Percentiles rank a stretch among this genome's conserved stretches.
phyloP scores from a whole-genome alignment of 2,888 invertebrate species.

The Doris montereyensis region DNA sequence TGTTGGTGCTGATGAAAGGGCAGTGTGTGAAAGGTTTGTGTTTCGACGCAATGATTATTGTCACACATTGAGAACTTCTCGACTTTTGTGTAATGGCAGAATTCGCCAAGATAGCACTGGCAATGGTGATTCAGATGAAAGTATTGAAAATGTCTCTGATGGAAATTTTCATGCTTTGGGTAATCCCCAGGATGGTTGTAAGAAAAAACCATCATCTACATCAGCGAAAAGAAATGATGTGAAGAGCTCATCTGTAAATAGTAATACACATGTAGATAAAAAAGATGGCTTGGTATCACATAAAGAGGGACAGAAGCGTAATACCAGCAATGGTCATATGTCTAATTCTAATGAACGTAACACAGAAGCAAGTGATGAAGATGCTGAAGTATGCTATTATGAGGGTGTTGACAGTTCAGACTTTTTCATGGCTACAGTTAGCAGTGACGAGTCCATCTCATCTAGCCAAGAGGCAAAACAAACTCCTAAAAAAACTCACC shows the following conservation, averaged over 20 bases:
- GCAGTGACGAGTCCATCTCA: conserved; percentile 39
- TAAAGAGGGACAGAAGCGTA: neutral
- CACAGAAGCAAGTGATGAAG: conserved; percentile 32
- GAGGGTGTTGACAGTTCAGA: conserved; percentile 42
- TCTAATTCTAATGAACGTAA: conserved; percentile 6
- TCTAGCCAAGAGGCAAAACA: conserved; percentile 18
- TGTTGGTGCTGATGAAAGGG: conserved; percentile 38
- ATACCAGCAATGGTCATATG: conserved; percentile 28
- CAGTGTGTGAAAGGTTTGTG: conserved; percentile 38
- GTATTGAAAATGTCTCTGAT: conserved; percentile 39
- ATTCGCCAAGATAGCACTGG: conserved; percentile 36
- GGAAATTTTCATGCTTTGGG: conserved; percentile 16
- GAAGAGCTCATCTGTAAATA: conserved; percentile 5
- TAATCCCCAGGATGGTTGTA: conserved; percentile 34
- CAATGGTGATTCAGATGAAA: conserved; percentile 41
- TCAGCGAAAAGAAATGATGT: conserved; percentile 25
- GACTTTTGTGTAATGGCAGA: conserved; percentile 26
- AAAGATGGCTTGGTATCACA: neutral
- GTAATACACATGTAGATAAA: neutral
- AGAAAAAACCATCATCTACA: conserved; percentile 26
- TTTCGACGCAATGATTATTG: conserved; percentile 36
- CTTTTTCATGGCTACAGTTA: conserved; percentile 32
- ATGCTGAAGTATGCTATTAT: conserved; percentile 35
- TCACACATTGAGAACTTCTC: conserved; percentile 26
- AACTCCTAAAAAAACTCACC: neutral